Evolutionary conservation across 2,797 vertebrate species (phyloP), one percentile per base, ranked within the genome.

Genomic region (Amblyopsis hoosieri): DNA sequence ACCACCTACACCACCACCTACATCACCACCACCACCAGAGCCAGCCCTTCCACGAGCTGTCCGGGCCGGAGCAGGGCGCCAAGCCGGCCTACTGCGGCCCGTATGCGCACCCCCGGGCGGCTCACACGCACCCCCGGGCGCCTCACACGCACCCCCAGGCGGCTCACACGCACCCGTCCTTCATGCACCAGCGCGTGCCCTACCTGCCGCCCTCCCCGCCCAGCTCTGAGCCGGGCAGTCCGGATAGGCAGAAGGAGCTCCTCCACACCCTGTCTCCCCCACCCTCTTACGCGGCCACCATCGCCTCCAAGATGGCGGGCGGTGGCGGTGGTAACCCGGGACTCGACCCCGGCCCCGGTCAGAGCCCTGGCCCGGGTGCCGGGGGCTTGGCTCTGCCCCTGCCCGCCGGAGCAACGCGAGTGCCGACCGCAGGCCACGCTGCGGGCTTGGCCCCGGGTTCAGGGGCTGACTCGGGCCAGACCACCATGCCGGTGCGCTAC

Each of bases 151-250:
- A 91, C 23, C 23, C 23, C 23, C 23, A 3, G 23, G 23, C 3
- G 80, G 56, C 94, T 92, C 85, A 86, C 71, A 19, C 80, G 0
- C 89, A 83, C 56, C 61, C 78, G 4, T 86, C 83, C 51, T 98
- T 96, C 62, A 87, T 95, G 70, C 91, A 87, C 74, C 91, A 90
- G 69, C 89, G 88, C 72, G 93, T 92, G 17, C 92, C 96, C 74
- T 99, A 99, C 84, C 94, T 99, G 70, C 98, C 98, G 17, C 97
- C 97, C 1, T 99, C 98, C 0, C 98, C 97, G 12, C 98, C 97
- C 2, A 97, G 92, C 86, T 99, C 97, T 0, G 96, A 99, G 82
- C 98, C 98, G 13, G 96, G 97, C 68, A 99, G 97, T 81, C 97
- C 97, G 1, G 96, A 98, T 84, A 91, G 96, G 67, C 96, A 99